These are phyloP conservation scores for Crocidura indochinensis DNA, from an alignment of 2,797 vertebrate genomes.

Conservation along the genomic window DNA sequence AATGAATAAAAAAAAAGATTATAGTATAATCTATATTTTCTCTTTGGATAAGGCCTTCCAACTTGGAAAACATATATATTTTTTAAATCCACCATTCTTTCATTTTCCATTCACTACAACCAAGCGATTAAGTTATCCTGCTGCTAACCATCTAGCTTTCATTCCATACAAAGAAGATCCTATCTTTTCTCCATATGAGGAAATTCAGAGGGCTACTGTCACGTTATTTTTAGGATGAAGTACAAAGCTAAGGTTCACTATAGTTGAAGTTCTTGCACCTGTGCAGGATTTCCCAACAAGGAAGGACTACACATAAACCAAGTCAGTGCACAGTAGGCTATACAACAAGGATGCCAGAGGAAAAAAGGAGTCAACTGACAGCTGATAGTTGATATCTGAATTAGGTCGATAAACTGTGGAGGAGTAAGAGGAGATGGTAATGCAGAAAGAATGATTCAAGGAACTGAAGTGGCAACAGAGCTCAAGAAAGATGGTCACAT, in stretches of 20 bases:
- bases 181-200: background rate
- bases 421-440: background rate
- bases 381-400: background rate
- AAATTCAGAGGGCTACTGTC: constrained; percentile 34
- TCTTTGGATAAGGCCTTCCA: constrained; percentile 52
- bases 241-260: background rate
- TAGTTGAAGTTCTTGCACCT: background rate
- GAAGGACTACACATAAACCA: background rate
- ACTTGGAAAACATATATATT: constrained; percentile 56
- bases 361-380: background rate
- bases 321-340: background rate
- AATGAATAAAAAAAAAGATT: no score
- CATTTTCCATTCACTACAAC: constrained; percentile 59
- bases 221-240: background rate
- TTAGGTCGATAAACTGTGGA: background rate
- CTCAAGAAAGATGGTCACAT: background rate
- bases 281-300: background rate
- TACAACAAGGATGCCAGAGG: background rate
- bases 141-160: constrained; percentile 42
- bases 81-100: constrained; percentile 61
- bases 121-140: constrained; percentile 63
- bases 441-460: background rate
- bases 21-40: background rate
- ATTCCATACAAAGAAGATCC: constrained; percentile 52
- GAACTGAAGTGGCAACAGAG: background rate